These are phyloP conservation scores for Tipula unca DNA, from an alignment of 2,888 invertebrate species.

Conservation along the genomic window DNA sequence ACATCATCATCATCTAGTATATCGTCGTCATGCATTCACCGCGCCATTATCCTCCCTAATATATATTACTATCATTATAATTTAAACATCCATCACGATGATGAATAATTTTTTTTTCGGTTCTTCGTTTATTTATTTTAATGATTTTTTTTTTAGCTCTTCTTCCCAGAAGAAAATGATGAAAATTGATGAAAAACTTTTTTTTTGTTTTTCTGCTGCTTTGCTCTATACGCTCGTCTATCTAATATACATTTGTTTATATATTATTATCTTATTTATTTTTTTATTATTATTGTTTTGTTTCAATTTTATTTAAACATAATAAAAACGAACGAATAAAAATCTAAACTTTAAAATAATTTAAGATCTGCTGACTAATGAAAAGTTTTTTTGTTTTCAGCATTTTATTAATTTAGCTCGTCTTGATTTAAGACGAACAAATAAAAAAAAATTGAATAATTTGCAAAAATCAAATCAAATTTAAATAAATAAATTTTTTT, in stretches of 20 bases:
- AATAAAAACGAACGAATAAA: not conserved
- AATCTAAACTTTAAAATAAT: not conserved
- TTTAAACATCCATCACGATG: not conserved
- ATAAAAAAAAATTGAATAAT: not conserved
- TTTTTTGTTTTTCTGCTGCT: not conserved
- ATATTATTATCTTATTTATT: not conserved
- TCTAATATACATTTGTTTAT: not conserved
- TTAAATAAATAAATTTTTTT: not conserved
- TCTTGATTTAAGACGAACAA: not conserved
- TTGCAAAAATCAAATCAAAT: not conserved
- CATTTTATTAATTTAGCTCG: not conserved
- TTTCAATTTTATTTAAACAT: not conserved
- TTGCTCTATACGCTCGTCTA: not conserved
- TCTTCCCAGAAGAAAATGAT: not conserved
- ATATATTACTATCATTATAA: constrained; percentile 8
- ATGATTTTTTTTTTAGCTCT: not conserved
- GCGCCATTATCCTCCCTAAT: constrained; percentile 8
- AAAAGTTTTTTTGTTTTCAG: not conserved
- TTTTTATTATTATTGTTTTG: not conserved
- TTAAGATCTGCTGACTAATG: not conserved
- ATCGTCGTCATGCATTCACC: constrained; percentile 8
- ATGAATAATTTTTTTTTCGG: not conserved
- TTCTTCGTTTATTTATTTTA: not conserved
- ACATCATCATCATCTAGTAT: not conserved
- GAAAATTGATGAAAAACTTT: not conserved